Conservation (phyloP, 1,140 invertebrate species). For the Neuroterus valhalla region DNA sequence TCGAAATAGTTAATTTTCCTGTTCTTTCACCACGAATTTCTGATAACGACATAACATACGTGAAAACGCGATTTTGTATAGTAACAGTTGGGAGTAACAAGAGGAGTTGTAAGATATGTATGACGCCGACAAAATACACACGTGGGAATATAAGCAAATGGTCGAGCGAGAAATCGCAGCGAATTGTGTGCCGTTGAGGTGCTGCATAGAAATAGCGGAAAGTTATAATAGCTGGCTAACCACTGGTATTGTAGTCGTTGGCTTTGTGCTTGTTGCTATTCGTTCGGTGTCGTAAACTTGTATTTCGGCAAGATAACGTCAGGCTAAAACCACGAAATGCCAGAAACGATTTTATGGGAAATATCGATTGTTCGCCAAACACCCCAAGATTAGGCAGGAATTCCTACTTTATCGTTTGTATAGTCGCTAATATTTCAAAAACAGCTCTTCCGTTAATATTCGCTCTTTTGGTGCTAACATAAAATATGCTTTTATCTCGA, state of each 20-base stretch:
- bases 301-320: constrained; percentile 28
- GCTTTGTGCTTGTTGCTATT: constrained; percentile 33
- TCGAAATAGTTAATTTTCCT: constrained; percentile 1
- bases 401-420: neutral
- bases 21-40: neutral
- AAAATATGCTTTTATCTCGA: too few species aligned
- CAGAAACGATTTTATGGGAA: neutral
- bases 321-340: constrained; percentile 25
- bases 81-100: neutral
- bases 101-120: constrained; percentile 18
- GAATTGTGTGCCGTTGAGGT: constrained; percentile 26
- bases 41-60: constrained; percentile 12
- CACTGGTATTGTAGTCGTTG: constrained; percentile 34
- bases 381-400: neutral
- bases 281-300: constrained; percentile 42
- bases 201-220: constrained; percentile 44
- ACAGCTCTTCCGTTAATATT: too few species aligned
- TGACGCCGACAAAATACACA: constrained; percentile 32
- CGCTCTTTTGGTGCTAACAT: too few species aligned
- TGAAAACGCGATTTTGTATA: neutral
- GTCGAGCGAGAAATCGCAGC: constrained; percentile 31
- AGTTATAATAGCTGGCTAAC: constrained; percentile 50
- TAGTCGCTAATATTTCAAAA: too few species aligned
- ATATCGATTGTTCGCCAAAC: neutral
- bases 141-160: constrained; percentile 33